Evolutionary conservation across 1,140 invertebrate species (phyloP), one percentile per base, ranked within the genome.

Genomic region (Cataglyphis hispanica): DNA sequence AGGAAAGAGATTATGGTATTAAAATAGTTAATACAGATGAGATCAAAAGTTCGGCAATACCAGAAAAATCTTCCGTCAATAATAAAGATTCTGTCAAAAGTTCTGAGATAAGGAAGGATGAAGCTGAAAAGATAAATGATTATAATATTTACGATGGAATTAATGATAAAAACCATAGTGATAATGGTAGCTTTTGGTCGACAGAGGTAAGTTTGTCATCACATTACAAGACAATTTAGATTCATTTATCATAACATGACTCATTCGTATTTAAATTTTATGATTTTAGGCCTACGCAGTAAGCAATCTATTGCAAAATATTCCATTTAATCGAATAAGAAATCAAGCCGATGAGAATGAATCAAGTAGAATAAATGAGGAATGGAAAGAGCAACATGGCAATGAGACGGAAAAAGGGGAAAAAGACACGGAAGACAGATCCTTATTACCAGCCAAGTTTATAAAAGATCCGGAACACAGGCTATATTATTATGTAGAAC

Each of bases 141-240:
- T 72, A 86, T 11, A 69, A 69, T 22, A 60, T 40, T 16, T 77
- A 86, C n/a, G 69, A 89, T 4, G 84, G 34, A 4, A 61, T 53
- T 5, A 72, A 76, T 31, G 43, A 85, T 8, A 25, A 67, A 0
- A 80, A 88, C 2, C 40, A 87, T 11, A 64, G 63, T n/a, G 37
- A 40, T 46, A 40, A 37, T n/a, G 77, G 69, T 56, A 37, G 84
- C 10, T 64, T 85, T 27, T 34, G 53, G 3, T 40, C 43, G 22
- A 31, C 86, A 46, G 90, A 93, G 69, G 88, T 89, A 89, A 90
- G 91, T 93, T 84, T 77, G 16, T 16, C 56, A 37, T 77, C 76
- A 8, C 63, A 84, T 11, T 63, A 87, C 34, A 78, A 87, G 58
- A 85, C 72, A 25, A 8, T 87, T 72, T 80, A 89, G 25, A 31